Evolutionary conservation across 2,113 vertebrate species (phyloP), one percentile per base, ranked within the genome.

Genomic region (Leptobrachium ailaonicum): DNA sequence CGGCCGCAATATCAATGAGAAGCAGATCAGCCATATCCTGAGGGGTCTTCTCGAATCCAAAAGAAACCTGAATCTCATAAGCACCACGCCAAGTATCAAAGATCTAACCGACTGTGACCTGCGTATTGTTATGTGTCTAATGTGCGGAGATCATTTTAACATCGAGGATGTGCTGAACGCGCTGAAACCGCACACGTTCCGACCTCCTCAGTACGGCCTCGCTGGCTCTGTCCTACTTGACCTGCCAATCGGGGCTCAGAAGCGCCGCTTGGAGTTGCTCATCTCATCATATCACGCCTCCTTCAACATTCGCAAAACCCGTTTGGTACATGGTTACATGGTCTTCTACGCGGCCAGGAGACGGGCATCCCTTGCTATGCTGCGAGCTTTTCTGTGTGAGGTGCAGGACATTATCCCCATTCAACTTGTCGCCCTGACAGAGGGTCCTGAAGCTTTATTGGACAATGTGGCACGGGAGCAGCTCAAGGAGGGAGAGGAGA

Each of bases 341-440:
- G 88, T 95, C 5, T 96, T 96, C 44, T 99, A 98, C 84, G 95
- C 97, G 0, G 96, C 95, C n/a, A 90, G 90, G 8, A 95, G 98
- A 42, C 91, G 89, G 43, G 96, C 98, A 0, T 99, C 98, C 13
- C 79, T 99, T 91, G 96, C 97, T 83, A 96, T 95, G 68, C 87
- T 99, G 1, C 91, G 97, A 42, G 96, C 98, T 85, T 98, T 99
- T 85, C 90, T 99, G 47, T 96, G 95, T 84, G 97, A 99, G 86
- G 95, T 99, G 77, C 97, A 96, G 89, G 98, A 99, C 73, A 95
- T 98, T 69, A 94, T 99, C 78, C 97, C 98, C 41, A 85, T 99
- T 10, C 98, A 99, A 87, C 84, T 99, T 2, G 90, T 98, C 41
- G 96, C 96, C 0, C 87, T 99, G 64, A 93, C 92, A 0, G 94